phyloP scores from a whole-genome alignment of 2,113 vertebrate species.

The Ammodytes dubius region DNA sequence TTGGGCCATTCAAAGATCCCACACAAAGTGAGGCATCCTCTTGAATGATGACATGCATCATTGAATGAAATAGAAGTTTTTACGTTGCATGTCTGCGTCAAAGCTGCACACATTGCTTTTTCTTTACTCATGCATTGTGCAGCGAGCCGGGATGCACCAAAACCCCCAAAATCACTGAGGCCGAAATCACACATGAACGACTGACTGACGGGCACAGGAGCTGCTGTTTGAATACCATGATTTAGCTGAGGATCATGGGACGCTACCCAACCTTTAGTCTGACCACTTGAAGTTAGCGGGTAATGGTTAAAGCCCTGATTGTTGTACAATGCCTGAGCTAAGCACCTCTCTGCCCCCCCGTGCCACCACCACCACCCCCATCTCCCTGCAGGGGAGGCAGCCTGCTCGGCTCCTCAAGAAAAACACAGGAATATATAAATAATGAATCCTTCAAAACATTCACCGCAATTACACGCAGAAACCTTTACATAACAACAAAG shows the following conservation, averaged over 20 bases:
- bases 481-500: slow-evolving; percentile 85
- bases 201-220: slow-evolving; percentile 72
- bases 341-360: slow-evolving; percentile 65
- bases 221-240: slow-evolving; percentile 67
- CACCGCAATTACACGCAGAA: slow-evolving; percentile 81
- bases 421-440: slow-evolving; percentile 82
- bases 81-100: slow-evolving; percentile 1
- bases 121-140: slow-evolving; percentile 49
- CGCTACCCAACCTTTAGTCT: slow-evolving; percentile 38
- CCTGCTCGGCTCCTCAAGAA: slow-evolving; percentile 60
- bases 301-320: slow-evolving; percentile 60
- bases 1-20: slow-evolving; percentile 20
- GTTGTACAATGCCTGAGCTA: slow-evolving; percentile 64
- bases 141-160: slow-evolving; percentile 64
- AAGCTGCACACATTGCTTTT: slow-evolving; percentile 38
- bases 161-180: slow-evolving; percentile 75
- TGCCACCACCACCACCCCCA: not conserved
- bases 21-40: not conserved
- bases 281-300: slow-evolving; percentile 68
- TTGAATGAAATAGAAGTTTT: slow-evolving; percentile 24
- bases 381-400: slow-evolving; percentile 65
- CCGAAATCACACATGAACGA: slow-evolving; percentile 77
- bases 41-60: slow-evolving; percentile 20
- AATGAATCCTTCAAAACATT: slow-evolving; percentile 82
- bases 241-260: slow-evolving; percentile 44